These are phyloP conservation scores for Diploptera punctata DNA, from an alignment of 2,888 invertebrate species.

Conservation along the genomic window DNA sequence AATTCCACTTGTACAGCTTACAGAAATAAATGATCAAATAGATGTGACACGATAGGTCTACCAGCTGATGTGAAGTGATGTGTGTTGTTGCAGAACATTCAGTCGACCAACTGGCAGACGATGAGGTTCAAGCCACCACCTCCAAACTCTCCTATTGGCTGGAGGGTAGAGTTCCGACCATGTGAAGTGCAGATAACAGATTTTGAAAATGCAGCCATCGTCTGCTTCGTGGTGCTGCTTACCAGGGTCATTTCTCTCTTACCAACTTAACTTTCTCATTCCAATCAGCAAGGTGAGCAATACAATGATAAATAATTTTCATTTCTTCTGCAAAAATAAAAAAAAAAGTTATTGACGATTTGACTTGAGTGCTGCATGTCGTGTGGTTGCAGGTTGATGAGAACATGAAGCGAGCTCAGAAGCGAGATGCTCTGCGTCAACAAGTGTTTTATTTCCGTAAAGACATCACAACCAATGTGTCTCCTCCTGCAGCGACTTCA, in stretches of 20 bases:
- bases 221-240: conserved; percentile 95
- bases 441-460: conserved; percentile 95
- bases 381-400: conserved; percentile 85
- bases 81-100: conserved; percentile 77
- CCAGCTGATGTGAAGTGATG: no score
- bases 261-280: conserved; percentile 93
- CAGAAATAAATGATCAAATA: no score
- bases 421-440: conserved; percentile 81
- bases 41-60: no score
- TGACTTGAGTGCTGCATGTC: no score
- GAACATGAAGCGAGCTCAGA: conserved; percentile 96
- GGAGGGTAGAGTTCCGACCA: conserved; percentile 99
- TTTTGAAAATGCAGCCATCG: conserved; percentile 99
- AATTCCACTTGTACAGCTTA: no score
- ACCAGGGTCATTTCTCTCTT: conserved; percentile 97
- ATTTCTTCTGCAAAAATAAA: no score
- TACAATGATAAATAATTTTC: no score
- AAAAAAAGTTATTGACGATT: no score
- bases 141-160: conserved; percentile 94
- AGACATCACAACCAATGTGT: conserved; percentile 62
- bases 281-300: conserved; percentile 89
- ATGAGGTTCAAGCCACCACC: conserved; percentile 99
- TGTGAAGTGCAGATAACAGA: conserved; percentile 98
- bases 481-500: conserved; percentile 52
- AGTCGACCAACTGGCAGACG: conserved; percentile 99